Evolutionary conservation across 2,113 vertebrate genomes (phyloP), one percentile per base, ranked within the genome.

Genomic region (Paradisaea rubra): DNA sequence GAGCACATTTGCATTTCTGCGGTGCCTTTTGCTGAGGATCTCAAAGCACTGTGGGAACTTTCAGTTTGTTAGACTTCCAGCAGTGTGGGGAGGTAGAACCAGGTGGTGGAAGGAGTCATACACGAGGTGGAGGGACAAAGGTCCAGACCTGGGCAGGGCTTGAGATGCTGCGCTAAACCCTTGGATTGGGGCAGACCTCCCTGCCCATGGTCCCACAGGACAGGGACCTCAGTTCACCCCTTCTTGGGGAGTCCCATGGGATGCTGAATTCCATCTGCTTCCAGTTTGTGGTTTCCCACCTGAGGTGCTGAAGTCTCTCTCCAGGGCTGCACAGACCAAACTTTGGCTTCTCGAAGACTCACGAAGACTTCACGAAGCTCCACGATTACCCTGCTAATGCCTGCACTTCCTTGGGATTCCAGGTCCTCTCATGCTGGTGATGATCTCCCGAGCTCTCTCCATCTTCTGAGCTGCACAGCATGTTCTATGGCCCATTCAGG

Each of bases 1-100:
- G 69, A 92, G 71, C 39, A 56, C 81, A 84, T 91, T 83, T 96
- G 80, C 94, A 88, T 94, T 90, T 92, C 80, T 78, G 44, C 65
- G n/a, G 47, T 65, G 86, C 37, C 28, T 94, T 90, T 84, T 66
- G 28, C 30, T 20, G 33, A 54, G 60, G 87, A 83, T 91, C 89
- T 84, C 84, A 73, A 85, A 94, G 83, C 59, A 69, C 54, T 28
- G 15, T 37, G 33, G 74, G 70, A 79, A 91, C 44, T 60, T 82
- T 10, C 49, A 9, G 42, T 74, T 31, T 15, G 13, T 64, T 82
- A 33, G 50, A 69, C 52, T 84, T 82, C 22, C 71, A 88, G 77
- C 39, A 65, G 31, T 5, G 35, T 4, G 5, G 37, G 49, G 33
- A 89, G 69, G 59, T 23, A 91, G 65, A 68, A n/a, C 20, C 33